These are phyloP conservation scores for Caenorhabditis sp. DNA, from an alignment of 2,888 invertebrate genomes.

Conservation along the genomic window DNA sequence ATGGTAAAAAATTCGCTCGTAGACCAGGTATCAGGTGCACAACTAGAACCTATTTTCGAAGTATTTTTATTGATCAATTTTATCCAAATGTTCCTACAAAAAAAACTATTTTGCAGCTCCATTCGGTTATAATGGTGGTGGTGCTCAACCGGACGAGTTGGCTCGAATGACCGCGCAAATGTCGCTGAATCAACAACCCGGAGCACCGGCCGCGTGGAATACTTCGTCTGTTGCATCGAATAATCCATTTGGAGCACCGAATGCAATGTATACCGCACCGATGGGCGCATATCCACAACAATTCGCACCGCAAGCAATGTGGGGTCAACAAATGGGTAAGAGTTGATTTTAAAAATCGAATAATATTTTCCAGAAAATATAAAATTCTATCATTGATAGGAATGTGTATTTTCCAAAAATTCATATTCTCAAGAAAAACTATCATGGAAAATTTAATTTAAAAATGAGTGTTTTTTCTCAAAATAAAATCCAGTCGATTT, in stretches of 20 bases:
- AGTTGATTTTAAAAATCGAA: too few species aligned
- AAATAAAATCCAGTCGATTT: too few species aligned
- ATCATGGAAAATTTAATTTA: background rate
- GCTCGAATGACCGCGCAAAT: conserved; percentile 40
- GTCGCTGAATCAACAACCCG: conserved; percentile 22
- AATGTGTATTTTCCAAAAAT: too few species aligned
- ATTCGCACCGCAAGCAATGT: conserved; percentile 27
- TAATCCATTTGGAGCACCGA: conserved; percentile 37
- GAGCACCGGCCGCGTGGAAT: conserved; percentile 22
- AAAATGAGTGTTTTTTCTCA: too few species aligned
- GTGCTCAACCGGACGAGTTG: conserved; percentile 26
- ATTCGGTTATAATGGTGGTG: conserved; percentile 14
- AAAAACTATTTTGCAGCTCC: too few species aligned
- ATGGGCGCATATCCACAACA: conserved; percentile 34
- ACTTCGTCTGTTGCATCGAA: conserved; percentile 19
- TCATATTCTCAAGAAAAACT: background rate
- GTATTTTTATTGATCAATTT: too few species aligned
- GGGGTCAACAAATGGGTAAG: conserved; percentile 29
- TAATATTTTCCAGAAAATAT: too few species aligned
- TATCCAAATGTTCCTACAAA: too few species aligned
- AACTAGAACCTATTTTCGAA: too few species aligned
- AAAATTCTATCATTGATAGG: too few species aligned
- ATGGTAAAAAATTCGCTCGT: too few species aligned
- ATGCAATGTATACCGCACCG: conserved; percentile 30
- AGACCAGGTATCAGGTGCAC: too few species aligned